Base-by-base conservation (phyloP, 2,113 vertebrate genomes). In the Indri indri region DNA sequence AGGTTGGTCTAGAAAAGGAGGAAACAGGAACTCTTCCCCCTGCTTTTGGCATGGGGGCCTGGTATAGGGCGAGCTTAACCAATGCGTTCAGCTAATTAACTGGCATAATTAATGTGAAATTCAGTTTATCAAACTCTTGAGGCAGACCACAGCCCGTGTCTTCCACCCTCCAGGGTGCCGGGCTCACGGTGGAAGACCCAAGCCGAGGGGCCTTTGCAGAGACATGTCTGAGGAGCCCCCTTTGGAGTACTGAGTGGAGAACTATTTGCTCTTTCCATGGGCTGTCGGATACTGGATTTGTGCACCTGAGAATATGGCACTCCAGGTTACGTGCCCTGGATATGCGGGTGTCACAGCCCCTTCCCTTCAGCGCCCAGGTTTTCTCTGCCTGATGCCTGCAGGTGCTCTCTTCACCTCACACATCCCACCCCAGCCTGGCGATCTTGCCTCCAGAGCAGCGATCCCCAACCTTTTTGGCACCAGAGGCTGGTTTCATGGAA, bases 61-160 rank as follows among this genome's bases (percentile, higher is more conserved):
- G 4, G 12, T 2, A 2, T 3, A 11, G 1, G 3, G 14, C 1
- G 8, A 30, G 17, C 30, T 45, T 42, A 17, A 3, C 47, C 11
- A 63, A 57, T 14, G 18, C 8, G 2, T 34, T 3, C 50, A 25
- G 23, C 34, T 59, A 57, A 74, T 40, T 61, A 45, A 42, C 42
- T 11, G 23, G 59, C 23, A 25, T 30, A 18, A 10, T 27, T 5
- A 12, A 9, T 16, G 16, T 27, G 11, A 20, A 37, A 10, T 23
- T 47, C 12, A 0, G 25, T 18, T 8, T 4, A 30, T 57, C 37
- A 13, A 71, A 52, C 13, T 17, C 16, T 17, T 61, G 18, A 30
- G 52, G 34, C 65, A 4, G 20, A 23, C 17, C 25, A 2, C 4
- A 45, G 47, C 27, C 4, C 1, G 11, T 18, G n/a, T 20, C 8